Base-by-base conservation (phyloP, 1,140 invertebrate species). In the Brachionus sp. region DNA sequence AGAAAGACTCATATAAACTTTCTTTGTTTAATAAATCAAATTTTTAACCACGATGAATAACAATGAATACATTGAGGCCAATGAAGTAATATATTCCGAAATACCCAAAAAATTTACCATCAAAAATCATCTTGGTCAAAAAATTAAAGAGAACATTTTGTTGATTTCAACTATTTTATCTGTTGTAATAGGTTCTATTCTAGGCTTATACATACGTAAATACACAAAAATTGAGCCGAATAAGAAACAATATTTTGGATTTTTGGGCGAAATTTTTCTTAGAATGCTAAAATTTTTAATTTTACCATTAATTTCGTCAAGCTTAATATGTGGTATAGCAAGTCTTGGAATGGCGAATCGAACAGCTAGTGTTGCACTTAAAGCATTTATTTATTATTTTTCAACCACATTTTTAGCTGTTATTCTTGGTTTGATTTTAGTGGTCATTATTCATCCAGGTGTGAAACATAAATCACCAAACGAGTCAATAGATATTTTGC, bases 371-470 rank as follows among this genome's bases (percentile, higher is more conserved):
- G 86, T 88, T 80, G 88, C 87, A 4, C 29, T 84, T 0, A 66
- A 44, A 77, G 44, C 83, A 39, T 53, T 80, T 6, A 23, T 44
- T 57, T 77, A 64, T 50, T 77, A 68, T 62, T 33, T 80, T 9
- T 10, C 33, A 57, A 77, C 83, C 5, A 77, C 83, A 35, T 39
- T 66, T 77, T 19, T 84, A n/a, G 39, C 62, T 16, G 80, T 46
- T 37, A 23, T 68, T 50, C 16, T 83, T 16, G 90, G 90, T 33
- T 90, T 90, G 33, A 86, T 89, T 53, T 85, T 90, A 9, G 90
- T 91, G 0, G 77, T 88, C 7, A 80, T 86, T 33, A 91, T 90
- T 82, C 89, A 90, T 82, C 90, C 90, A 0, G 90, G 90, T n/a
- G 35, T 23, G n/a, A 42, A 13, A n/a, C 25, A 9, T 35, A 62